These are phyloP conservation scores for Cataglyphis livida DNA, from an alignment of 2,888 invertebrate genomes.

Conservation along the genomic window DNA sequence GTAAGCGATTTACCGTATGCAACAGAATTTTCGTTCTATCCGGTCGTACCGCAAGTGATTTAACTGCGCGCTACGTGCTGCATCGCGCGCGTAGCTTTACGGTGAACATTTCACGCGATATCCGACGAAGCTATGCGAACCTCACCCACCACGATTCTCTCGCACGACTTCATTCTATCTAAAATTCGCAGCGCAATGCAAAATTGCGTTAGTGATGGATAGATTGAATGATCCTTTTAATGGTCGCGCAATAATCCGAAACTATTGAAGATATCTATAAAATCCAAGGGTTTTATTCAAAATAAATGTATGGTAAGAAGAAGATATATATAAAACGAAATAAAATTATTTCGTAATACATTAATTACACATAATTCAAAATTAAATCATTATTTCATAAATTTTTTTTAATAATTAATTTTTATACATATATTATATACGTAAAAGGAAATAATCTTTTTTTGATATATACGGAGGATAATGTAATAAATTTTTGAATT, in stretches of 20 bases:
- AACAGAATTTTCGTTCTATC: constrained; percentile 45
- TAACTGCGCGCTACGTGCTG: constrained; percentile 38
- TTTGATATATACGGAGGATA: not conserved
- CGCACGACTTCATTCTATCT: constrained; percentile 51
- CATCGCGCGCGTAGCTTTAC: constrained; percentile 36
- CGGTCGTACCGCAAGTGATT: constrained; percentile 41
- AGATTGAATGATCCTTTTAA: constrained; percentile 32
- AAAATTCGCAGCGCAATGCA: constrained; percentile 18
- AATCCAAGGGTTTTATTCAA: not conserved
- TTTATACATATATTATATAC: not conserved
- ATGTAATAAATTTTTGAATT: not conserved
- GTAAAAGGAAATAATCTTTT: not conserved
- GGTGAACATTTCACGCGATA: constrained; percentile 48
- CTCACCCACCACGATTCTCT: constrained; percentile 41
- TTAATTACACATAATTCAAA: not conserved
- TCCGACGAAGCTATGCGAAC: constrained; percentile 43
- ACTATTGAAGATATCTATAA: not conserved
- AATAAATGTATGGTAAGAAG: not conserved
- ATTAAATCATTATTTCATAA: not conserved
- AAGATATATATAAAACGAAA: not conserved
- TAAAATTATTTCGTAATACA: not conserved
- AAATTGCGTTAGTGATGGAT: constrained; percentile 41
- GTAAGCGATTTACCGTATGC: constrained; percentile 50
- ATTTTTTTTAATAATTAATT: not conserved
- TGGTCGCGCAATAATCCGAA: not conserved